phyloP scores from a whole-genome alignment of 1,140 invertebrate genomes.

The Formica exsecta region DNA sequence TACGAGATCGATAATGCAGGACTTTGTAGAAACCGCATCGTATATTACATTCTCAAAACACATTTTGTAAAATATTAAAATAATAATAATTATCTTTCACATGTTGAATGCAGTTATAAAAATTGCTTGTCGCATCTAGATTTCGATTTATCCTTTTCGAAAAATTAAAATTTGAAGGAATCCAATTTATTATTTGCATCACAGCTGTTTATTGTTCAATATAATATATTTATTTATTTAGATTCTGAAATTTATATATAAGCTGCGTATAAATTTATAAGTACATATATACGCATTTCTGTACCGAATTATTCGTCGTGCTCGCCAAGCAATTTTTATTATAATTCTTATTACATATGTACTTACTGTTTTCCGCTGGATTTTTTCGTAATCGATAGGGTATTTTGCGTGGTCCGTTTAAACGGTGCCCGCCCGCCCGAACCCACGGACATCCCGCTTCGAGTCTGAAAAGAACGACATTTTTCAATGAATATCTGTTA shows the following conservation, averaged over 20 bases:
- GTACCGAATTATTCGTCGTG: background rate
- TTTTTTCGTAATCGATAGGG: conserved; percentile 49
- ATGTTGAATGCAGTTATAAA: background rate
- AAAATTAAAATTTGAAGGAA: background rate
- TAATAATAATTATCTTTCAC: background rate
- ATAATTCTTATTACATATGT: background rate
- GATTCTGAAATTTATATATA: background rate
- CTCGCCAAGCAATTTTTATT: background rate
- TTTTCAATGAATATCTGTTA: conserved; percentile 6
- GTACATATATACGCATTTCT: background rate
- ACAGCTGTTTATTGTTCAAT: background rate
- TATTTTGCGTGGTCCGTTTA: conserved; percentile 67
- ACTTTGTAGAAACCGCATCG: background rate
- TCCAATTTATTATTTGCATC: background rate
- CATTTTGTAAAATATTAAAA: background rate
- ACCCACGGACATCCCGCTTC: conserved; percentile 74
- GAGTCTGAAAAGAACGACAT: conserved; percentile 64
- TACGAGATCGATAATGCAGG: background rate
- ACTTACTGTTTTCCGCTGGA: conserved; percentile 65
- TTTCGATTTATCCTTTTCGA: background rate
- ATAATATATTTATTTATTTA: background rate
- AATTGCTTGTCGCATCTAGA: background rate
- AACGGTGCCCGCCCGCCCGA: conserved; percentile 71
- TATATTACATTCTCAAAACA: background rate
- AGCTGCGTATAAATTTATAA: too few species aligned